These are phyloP conservation scores for Aspidoscelis tigris DNA, from an alignment of 2,113 vertebrate genomes.

Conservation along the genomic window DNA sequence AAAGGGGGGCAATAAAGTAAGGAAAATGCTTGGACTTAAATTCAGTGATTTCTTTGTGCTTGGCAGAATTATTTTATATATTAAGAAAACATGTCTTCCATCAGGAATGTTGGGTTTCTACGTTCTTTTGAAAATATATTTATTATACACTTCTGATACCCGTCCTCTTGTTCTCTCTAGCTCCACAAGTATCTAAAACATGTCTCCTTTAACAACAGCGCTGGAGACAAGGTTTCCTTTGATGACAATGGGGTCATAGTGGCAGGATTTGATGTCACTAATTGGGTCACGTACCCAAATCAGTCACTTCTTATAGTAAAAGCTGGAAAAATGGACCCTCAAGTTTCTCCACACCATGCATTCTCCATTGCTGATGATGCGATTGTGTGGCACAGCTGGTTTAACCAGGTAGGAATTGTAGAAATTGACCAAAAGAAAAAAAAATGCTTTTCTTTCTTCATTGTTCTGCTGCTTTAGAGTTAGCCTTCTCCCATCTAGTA, in stretches of 20 bases:
- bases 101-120: no score
- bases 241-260: not conserved
- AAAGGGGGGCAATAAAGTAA: no score
- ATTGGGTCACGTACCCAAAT: conserved; percentile 18
- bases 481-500: no score
- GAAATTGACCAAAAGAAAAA: not conserved
- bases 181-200: not conserved
- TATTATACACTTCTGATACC: not conserved
- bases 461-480: no score
- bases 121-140: no score
- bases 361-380: not conserved
- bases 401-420: not conserved
- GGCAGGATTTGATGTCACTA: not conserved
- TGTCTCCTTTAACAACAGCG: conserved; percentile 13
- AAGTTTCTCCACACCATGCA: not conserved
- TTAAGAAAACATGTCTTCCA: no score
- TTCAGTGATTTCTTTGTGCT: no score
- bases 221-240: not conserved
- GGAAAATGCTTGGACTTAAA: no score
- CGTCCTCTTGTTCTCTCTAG: not conserved
- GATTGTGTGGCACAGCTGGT: conserved; percentile 5
- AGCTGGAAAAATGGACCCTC: not conserved
- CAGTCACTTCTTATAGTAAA: not conserved
- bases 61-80: no score
- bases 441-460: no score